Evolutionary conservation across 2,888 invertebrate species (phyloP).

Genomic region (Ptychoptera albimana): DNA sequence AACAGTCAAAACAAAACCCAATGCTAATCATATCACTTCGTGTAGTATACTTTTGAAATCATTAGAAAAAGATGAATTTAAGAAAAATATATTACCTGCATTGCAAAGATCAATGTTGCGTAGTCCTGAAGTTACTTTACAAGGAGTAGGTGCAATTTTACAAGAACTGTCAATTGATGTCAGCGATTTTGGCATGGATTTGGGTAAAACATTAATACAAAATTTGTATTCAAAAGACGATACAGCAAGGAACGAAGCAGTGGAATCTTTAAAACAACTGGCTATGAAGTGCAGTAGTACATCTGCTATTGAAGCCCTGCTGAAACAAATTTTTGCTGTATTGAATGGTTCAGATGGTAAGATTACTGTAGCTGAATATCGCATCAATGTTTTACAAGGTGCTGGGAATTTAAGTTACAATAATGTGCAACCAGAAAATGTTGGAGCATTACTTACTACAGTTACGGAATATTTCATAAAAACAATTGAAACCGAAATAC

Average conservation of each 20-base stretch:
- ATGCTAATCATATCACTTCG: constrained; percentile 46
- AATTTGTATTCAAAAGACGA: constrained; percentile 79
- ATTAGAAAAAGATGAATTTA: constrained; percentile 51
- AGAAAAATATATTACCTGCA: constrained; percentile 59
- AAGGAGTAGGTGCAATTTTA: constrained; percentile 63
- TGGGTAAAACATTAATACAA: constrained; percentile 67
- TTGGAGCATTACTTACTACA: constrained; percentile 41
- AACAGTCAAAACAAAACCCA: constrained; percentile 60
- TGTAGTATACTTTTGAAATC: constrained; percentile 49
- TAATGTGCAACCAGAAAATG: constrained; percentile 39
- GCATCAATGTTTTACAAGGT: constrained; percentile 70
- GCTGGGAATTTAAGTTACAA: constrained; percentile 60
- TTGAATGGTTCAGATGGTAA: constrained; percentile 84
- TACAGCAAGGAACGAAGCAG: constrained; percentile 54
- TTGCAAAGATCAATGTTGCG: constrained; percentile 82
- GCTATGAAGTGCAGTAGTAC: constrained; percentile 53
- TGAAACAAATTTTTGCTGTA: constrained; percentile 57
- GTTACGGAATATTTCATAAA: constrained; percentile 54
- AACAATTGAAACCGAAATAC: constrained; percentile 73
- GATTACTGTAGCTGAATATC: constrained; percentile 73
- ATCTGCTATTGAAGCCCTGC: constrained; percentile 46
- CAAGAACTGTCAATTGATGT: constrained; percentile 55
- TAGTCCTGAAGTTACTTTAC: constrained; percentile 81
- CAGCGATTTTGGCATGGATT: constrained; percentile 57
- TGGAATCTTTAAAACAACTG: constrained; percentile 52